A percentile compares a stretch with the other conserved stretches of the same genome.
Evolutionary conservation across 2,888 invertebrate species (phyloP).

Genomic region (Clunio marinus): DNA sequence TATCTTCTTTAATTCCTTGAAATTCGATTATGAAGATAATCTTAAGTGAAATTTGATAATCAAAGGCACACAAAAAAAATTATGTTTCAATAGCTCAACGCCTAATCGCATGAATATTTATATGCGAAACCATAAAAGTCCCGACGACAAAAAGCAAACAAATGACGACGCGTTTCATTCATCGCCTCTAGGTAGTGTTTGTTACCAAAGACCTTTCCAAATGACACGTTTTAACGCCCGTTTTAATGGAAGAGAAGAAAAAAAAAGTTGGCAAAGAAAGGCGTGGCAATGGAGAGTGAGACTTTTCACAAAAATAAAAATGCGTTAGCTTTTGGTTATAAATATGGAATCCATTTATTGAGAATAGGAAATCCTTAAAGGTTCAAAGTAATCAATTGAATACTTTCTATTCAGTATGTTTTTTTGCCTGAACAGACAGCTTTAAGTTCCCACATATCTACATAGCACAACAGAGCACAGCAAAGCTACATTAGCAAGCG

Average conservation of each 20-base stretch:
- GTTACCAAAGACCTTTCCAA: constrained; percentile 1
- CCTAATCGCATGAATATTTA: background rate
- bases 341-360: no score
- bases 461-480: background rate
- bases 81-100: no score
- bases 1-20: no score
- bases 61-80: no score
- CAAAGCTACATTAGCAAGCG: background rate
- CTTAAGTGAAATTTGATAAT: no score
- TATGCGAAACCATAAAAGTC: background rate
- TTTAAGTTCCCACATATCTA: background rate
- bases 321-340: no score
- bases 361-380: no score
- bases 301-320: no score
- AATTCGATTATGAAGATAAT: no score
- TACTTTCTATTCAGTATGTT: no score
- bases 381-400: no score
- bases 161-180: constrained; percentile 11
- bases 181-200: background rate
- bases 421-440: no score
- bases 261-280: background rate
- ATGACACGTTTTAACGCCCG: background rate
- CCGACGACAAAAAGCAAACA: background rate
- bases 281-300: background rate
- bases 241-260: background rate